These are phyloP conservation scores for Calliopum simillimum DNA, from an alignment of 2,888 invertebrate species.

Conservation along the genomic window DNA sequence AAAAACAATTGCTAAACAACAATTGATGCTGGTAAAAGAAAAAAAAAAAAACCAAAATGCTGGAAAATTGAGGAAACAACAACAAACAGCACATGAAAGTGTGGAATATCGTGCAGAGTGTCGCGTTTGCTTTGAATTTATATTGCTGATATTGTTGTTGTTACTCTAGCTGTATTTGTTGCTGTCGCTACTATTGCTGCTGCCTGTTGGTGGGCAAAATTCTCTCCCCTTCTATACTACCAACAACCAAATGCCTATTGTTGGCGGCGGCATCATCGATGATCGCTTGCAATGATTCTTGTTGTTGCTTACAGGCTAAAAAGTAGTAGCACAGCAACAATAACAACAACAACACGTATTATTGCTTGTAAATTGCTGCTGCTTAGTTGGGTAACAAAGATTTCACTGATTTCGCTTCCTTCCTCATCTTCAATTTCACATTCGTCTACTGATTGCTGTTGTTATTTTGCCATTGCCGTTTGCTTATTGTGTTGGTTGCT, in stretches of 20 bases:
- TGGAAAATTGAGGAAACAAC: not conserved
- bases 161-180: too few relatives aligned
- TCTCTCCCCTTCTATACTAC: too few relatives aligned
- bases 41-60: too few relatives aligned
- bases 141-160: too few relatives aligned
- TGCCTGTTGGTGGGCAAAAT: too few relatives aligned
- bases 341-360: constrained; percentile 37
- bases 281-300: not conserved
- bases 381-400: constrained; percentile 34
- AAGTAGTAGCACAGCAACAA: constrained; percentile 8
- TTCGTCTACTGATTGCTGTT: constrained; percentile 37
- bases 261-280: not conserved
- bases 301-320: constrained; percentile 8
- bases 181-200: too few relatives aligned
- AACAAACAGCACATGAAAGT: constrained; percentile 3
- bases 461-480: constrained; percentile 16
- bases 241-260: not conserved
- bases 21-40: too few relatives aligned
- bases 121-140: too few relatives aligned
- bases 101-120: constrained; percentile 35
- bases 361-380: constrained; percentile 46
- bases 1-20: too few relatives aligned
- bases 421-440: constrained; percentile 40
- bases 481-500: not conserved
- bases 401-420: constrained; percentile 39